Conservation (phyloP, 1,140 invertebrate genomes). For the Zaprionus inermis region DNA sequence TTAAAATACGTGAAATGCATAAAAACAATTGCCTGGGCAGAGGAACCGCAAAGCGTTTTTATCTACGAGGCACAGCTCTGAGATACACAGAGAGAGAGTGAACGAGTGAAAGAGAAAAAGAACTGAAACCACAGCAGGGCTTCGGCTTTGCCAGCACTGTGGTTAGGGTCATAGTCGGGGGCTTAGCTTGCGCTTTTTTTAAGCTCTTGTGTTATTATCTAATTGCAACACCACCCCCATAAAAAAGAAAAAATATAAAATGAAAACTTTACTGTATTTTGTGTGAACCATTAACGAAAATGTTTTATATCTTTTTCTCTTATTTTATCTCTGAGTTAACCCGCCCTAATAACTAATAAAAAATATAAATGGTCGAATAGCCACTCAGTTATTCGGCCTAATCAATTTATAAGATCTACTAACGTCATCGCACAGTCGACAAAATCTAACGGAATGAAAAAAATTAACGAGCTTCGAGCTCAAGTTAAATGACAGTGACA, state of each 20-base stretch:
- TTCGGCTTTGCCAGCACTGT: constrained; percentile 8
- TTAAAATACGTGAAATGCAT: constrained; percentile 78
- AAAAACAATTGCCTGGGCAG: constrained; percentile 69
- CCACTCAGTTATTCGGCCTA: not conserved
- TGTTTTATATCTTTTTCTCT: constrained; percentile 13
- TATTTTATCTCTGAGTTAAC: not conserved
- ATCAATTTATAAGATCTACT: constrained; percentile 13
- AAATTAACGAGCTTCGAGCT: not conserved
- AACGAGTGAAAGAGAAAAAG: constrained; percentile 12
- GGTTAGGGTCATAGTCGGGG: constrained; percentile 41
- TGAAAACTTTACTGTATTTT: constrained; percentile 21
- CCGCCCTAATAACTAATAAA: constrained; percentile 19
- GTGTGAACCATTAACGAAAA: constrained; percentile 18
- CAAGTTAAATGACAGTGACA: constrained; percentile 28
- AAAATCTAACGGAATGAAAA: constrained; percentile 4
- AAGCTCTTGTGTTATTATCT: constrained; percentile 57
- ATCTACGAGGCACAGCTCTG: constrained; percentile 63
- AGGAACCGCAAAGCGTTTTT: constrained; percentile 68
- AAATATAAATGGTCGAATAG: not conserved
- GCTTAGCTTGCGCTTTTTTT: constrained; percentile 10
- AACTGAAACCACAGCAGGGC: constrained; percentile 37
- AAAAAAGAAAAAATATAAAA: not conserved
- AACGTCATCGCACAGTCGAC: not conserved
- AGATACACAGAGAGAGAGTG: constrained; percentile 13
- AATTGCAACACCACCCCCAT: constrained; percentile 46